Evolutionary conservation across 2,797 vertebrate species (phyloP).

Genomic region (Hylomyscus alleni): DNA sequence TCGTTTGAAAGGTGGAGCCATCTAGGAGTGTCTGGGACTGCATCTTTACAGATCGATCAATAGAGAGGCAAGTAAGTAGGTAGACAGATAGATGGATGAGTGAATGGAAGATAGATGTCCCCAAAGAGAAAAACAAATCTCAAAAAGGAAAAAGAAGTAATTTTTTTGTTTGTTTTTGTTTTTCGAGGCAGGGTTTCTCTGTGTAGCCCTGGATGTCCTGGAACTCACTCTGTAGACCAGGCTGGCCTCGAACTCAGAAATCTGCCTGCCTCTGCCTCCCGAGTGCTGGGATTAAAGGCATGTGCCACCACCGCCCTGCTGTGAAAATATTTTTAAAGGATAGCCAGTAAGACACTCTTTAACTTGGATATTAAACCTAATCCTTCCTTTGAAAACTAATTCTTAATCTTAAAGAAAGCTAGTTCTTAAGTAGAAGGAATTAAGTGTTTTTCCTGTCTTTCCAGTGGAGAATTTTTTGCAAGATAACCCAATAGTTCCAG

Average conservation of each 20-base stretch:
- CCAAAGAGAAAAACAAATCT: neutral
- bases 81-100: neutral
- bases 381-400: slow-evolving; percentile 12
- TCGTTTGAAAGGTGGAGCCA: neutral
- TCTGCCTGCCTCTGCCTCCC: too few relatives aligned
- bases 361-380: neutral
- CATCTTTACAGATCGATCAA: neutral
- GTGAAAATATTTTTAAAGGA: neutral
- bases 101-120: neutral
- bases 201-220: too few relatives aligned
- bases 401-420: slow-evolving; percentile 20
- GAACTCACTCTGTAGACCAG: too few relatives aligned
- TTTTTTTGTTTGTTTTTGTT: too few relatives aligned
- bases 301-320: too few relatives aligned
- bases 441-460: neutral
- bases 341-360: neutral
- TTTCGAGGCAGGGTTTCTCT: too few relatives aligned
- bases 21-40: neutral
- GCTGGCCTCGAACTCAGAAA: too few relatives aligned
- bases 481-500: neutral
- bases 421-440: slow-evolving; percentile 2
- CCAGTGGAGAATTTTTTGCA: neutral
- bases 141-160: neutral
- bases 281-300: too few relatives aligned
- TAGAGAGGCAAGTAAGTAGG: neutral